Conservation (phyloP, 2,797 vertebrate species). For the Valencia hispanica region DNA sequence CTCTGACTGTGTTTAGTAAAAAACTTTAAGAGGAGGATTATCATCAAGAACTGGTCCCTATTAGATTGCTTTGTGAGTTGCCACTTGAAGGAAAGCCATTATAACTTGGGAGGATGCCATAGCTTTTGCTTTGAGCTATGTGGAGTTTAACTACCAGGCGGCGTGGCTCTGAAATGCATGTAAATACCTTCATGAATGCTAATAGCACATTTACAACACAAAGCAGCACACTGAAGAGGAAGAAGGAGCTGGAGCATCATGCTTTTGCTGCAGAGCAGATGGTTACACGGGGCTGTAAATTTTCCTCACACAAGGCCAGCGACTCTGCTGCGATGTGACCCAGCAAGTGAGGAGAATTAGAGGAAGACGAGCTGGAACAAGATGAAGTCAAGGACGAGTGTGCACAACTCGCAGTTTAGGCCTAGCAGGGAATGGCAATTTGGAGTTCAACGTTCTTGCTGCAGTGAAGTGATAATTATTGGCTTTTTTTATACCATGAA, state of each 20-base stretch:
- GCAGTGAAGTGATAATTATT: slow-evolving; percentile 48
- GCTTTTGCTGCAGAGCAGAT: slow-evolving; percentile 70
- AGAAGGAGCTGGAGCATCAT: slow-evolving; percentile 53
- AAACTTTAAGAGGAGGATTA: background rate
- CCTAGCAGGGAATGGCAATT: slow-evolving; percentile 42
- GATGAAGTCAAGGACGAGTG: slow-evolving; percentile 68
- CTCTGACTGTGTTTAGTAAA: background rate
- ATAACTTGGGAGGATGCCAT: slow-evolving; percentile 33
- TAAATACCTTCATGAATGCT: slow-evolving; percentile 83
- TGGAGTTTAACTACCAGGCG: slow-evolving; percentile 56
- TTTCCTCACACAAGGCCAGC: slow-evolving; percentile 63
- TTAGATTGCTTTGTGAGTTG: slow-evolving; percentile 5
- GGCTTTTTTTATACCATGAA: slow-evolving; percentile 35
- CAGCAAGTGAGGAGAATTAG: slow-evolving; percentile 27
- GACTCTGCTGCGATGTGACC: slow-evolving; percentile 58
- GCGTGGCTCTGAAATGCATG: slow-evolving; percentile 69
- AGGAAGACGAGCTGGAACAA: slow-evolving; percentile 34
- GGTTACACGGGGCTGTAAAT: slow-evolving; percentile 71
- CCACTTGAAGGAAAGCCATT: slow-evolving; percentile 30
- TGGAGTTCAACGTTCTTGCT: slow-evolving; percentile 34
- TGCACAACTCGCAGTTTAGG: slow-evolving; percentile 32
- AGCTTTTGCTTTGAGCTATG: slow-evolving; percentile 37
- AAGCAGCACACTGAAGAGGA: slow-evolving; percentile 53
- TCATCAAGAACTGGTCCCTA: background rate
- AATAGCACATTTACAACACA: slow-evolving; percentile 73